phyloP scores from a whole-genome alignment of 2,888 invertebrate species.

The Agelastica alni region DNA sequence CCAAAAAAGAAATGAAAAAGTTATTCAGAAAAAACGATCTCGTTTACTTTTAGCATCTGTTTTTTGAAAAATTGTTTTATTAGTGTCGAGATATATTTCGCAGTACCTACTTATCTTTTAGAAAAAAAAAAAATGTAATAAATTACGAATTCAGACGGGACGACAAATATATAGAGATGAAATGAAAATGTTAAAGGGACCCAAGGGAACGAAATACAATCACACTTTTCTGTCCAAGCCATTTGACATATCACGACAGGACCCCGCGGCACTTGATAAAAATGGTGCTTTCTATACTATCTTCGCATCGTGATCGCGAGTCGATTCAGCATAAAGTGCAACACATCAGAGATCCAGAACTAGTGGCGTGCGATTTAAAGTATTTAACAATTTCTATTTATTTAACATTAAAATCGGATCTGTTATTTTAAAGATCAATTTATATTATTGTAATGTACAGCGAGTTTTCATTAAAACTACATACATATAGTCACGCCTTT shows the following conservation, averaged over 20 bases:
- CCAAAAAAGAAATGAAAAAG: no score
- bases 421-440: no score
- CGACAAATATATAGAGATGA: constrained; percentile 13
- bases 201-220: constrained; percentile 14
- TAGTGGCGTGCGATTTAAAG: neutral
- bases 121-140: neutral
- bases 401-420: no score
- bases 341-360: neutral
- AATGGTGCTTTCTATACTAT: constrained; percentile 9
- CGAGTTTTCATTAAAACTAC: no score
- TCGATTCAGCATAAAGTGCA: constrained; percentile 9
- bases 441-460: no score
- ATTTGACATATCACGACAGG: constrained; percentile 13
- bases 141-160: constrained; percentile 1
- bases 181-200: constrained; percentile 10
- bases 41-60: no score
- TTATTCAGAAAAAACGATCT: no score
- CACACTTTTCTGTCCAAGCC: constrained; percentile 18
- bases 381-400: no score
- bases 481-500: no score
- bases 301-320: constrained; percentile 1
- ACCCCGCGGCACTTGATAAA: constrained; percentile 13
- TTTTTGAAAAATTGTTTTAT: no score
- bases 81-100: no score
- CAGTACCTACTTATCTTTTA: no score